Percentiles rank a stretch among this genome's conserved stretches.
These are phyloP conservation scores for Schizopygopsis malacanthus DNA, from an alignment of 2,797 vertebrate genomes.

Conservation along the genomic window DNA sequence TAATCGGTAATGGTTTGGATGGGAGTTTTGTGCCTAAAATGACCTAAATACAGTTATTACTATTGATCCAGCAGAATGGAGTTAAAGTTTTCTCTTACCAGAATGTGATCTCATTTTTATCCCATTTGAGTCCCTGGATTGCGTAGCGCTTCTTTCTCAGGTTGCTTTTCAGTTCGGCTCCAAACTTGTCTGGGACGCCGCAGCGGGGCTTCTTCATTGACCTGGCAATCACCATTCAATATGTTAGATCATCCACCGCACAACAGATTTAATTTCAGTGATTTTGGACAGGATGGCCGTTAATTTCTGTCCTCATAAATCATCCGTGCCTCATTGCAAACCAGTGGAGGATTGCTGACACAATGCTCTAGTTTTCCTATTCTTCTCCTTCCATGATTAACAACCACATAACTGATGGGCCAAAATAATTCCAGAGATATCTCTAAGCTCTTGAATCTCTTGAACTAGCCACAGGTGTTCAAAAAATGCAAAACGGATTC, in stretches of 20 bases:
- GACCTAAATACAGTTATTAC: slow-evolving; percentile 6
- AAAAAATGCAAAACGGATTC: neutral
- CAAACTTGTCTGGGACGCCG: slow-evolving; percentile 94
- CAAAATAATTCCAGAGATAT: slow-evolving; percentile 35
- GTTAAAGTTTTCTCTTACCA: slow-evolving; percentile 76
- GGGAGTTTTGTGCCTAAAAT: slow-evolving; percentile 8
- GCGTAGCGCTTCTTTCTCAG: slow-evolving; percentile 90
- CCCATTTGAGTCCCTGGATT: slow-evolving; percentile 91
- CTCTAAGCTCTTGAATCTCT: slow-evolving; percentile 10
- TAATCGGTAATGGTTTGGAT: slow-evolving; percentile 16
- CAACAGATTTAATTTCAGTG: slow-evolving; percentile 51
- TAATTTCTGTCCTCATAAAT: slow-evolving; percentile 44
- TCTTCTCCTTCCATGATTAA: slow-evolving; percentile 23
- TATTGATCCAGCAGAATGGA: slow-evolving; percentile 19
- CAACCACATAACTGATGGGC: slow-evolving; percentile 18
- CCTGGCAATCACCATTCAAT: slow-evolving; percentile 71
- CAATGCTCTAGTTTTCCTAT: slow-evolving; percentile 33
- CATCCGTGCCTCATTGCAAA: slow-evolving; percentile 30
- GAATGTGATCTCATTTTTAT: slow-evolving; percentile 86
- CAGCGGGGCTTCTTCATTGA: slow-evolving; percentile 90
- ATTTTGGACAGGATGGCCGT: slow-evolving; percentile 16
- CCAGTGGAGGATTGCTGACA: slow-evolving; percentile 35
- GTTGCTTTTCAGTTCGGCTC: slow-evolving; percentile 90
- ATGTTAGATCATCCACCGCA: slow-evolving; percentile 49
- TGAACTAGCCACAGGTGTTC: slow-evolving; percentile 19